A percentile compares a stretch with the other conserved stretches of the same genome.
Evolutionary conservation across 2,797 vertebrate genomes (phyloP).

Genomic region (Nannoperca australis): DNA sequence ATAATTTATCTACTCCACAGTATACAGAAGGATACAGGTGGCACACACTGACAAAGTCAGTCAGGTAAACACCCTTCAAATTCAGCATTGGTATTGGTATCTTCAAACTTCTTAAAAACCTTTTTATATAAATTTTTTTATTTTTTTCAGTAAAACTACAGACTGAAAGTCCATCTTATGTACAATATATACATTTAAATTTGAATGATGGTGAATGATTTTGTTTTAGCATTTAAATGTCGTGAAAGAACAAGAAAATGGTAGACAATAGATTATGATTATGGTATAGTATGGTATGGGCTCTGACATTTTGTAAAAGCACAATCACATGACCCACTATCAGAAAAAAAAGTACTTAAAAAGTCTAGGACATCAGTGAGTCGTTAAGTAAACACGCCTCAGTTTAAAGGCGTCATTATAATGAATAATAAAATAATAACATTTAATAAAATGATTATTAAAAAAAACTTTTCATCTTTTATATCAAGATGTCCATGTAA

Average conservation of each 20-base stretch:
- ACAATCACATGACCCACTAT: neutral
- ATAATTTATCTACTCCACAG: conserved; percentile 8
- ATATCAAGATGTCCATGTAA: neutral
- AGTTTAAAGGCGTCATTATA: neutral
- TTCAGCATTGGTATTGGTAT: conserved; percentile 7
- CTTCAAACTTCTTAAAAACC: no score
- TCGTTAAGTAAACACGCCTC: neutral
- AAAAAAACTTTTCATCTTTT: neutral
- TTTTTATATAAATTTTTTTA: no score
- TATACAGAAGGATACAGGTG: conserved; percentile 32
- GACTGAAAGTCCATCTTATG: neutral
- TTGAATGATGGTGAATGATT: neutral
- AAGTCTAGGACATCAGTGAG: neutral
- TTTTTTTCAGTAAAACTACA: neutral
- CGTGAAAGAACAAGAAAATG: neutral
- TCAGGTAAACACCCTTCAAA: conserved; percentile 24
- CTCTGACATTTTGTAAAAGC: neutral
- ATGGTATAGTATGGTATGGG: no score
- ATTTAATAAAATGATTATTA: neutral
- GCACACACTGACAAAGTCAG: conserved; percentile 2
- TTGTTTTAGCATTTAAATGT: neutral
- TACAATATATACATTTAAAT: neutral
- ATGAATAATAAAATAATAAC: neutral
- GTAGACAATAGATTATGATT: no score
- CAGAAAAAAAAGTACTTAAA: neutral